A percentile compares a stretch with the other conserved stretches of the same genome.
These are phyloP conservation scores for Bubo blakistoni DNA, from an alignment of 2,113 vertebrate species.

Conservation along the genomic window DNA sequence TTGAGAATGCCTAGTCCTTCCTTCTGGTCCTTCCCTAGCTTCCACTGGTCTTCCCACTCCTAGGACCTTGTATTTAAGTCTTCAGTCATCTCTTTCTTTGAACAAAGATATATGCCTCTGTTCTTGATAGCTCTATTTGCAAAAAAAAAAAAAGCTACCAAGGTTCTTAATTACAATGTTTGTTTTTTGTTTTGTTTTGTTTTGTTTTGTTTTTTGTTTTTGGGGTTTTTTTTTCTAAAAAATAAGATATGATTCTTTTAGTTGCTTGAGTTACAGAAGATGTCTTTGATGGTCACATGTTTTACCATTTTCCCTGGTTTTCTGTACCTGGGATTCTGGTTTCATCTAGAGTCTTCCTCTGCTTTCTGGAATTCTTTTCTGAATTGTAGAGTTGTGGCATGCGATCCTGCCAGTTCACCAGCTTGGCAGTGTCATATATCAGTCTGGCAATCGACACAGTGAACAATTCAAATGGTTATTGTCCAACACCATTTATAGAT, in stretches of 20 bases:
- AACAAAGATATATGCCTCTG: neutral
- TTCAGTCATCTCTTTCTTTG: neutral
- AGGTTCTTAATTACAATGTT: neutral
- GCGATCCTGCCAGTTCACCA: neutral
- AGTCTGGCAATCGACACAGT: neutral
- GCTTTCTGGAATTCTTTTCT: neutral
- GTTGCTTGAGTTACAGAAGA: neutral
- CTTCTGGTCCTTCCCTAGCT: neutral
- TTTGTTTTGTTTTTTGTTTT: neutral
- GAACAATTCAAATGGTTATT: neutral
- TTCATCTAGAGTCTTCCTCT: neutral
- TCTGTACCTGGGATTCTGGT: neutral
- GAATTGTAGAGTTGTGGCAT: neutral
- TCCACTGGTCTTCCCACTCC: neutral
- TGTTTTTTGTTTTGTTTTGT: too few species aligned
- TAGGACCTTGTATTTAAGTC: neutral
- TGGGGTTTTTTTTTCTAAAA: neutral
- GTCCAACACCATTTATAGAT: neutral
- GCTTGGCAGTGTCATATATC: neutral
- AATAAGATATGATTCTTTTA: neutral
- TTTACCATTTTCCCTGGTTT: neutral
- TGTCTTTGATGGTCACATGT: neutral
- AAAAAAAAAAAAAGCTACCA: neutral
- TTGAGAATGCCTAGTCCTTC: neutral
- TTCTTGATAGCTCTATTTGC: neutral